These are phyloP conservation scores for Eupeodes latifasciatus DNA, from an alignment of 2,888 invertebrate species.

Conservation along the genomic window DNA sequence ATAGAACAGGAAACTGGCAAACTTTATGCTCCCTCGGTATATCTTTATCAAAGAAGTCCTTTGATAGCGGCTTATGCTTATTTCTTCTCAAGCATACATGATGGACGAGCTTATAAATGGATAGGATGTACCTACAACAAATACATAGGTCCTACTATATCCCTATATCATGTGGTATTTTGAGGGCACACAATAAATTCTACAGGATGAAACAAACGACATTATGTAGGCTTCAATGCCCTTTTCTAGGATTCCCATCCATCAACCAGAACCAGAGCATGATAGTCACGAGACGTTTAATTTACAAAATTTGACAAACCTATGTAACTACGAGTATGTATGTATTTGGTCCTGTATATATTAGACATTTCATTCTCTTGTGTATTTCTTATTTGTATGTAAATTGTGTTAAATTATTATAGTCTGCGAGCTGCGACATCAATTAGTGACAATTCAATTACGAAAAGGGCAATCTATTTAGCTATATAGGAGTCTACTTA, in stretches of 20 bases:
- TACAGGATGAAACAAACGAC: conserved; percentile 34
- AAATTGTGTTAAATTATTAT: not conserved
- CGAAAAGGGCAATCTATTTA: conserved; percentile 54
- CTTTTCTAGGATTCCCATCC: conserved; percentile 48
- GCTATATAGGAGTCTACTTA: not conserved
- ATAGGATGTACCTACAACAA: not conserved
- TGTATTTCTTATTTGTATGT: not conserved
- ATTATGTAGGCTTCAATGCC: conserved; percentile 56
- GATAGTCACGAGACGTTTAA: conserved; percentile 57
- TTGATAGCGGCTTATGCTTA: conserved; percentile 63
- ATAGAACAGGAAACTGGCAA: conserved; percentile 19
- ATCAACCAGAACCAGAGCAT: conserved; percentile 19
- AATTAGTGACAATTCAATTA: conserved; percentile 73
- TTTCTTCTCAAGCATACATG: conserved; percentile 59
- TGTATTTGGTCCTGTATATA: not conserved
- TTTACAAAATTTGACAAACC: conserved; percentile 33
- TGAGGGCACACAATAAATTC: conserved; percentile 29
- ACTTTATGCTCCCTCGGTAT: conserved; percentile 9
- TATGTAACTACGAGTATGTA: not conserved
- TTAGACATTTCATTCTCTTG: not conserved
- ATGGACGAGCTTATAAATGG: conserved; percentile 36
- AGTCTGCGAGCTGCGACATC: conserved; percentile 45
- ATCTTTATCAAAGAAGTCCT: conserved; percentile 56
- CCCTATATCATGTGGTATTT: not conserved
- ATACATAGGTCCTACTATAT: not conserved